Evolutionary conservation across 2,797 vertebrate species (phyloP).

Genomic region (Oryzias sinensis): DNA sequence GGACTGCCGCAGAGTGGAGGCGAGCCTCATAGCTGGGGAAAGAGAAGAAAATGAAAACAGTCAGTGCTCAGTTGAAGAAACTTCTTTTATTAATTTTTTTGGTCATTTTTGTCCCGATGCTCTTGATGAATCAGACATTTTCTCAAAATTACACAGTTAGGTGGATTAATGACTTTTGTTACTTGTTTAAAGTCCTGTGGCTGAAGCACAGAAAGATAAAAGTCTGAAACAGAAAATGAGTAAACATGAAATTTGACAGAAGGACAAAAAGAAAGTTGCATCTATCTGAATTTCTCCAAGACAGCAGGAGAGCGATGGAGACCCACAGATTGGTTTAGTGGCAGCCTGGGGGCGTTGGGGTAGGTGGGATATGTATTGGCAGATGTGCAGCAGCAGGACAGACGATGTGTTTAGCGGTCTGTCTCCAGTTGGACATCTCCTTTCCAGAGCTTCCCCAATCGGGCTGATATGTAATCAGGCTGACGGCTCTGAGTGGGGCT

Average conservation of each 20-base stretch:
- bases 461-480: slow-evolving; percentile 74
- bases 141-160: slow-evolving; percentile 1
- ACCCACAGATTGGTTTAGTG: slow-evolving; percentile 44
- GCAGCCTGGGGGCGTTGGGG: slow-evolving; percentile 32
- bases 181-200: not conserved
- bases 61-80: slow-evolving; percentile 47
- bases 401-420: slow-evolving; percentile 62
- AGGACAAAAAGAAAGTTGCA: slow-evolving; percentile 1
- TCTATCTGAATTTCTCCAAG: slow-evolving; percentile 18
- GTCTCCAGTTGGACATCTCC: slow-evolving; percentile 68
- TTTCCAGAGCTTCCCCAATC: slow-evolving; percentile 48
- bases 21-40: slow-evolving; percentile 61
- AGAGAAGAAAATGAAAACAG: slow-evolving; percentile 34
- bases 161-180: slow-evolving; percentile 27
- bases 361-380: slow-evolving; percentile 56
- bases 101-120: slow-evolving; percentile 1
- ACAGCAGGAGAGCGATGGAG: slow-evolving; percentile 33
- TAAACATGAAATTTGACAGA: not conserved
- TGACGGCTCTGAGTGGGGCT: slow-evolving; percentile 68
- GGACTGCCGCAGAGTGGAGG: slow-evolving; percentile 58
- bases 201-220: not conserved
- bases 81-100: slow-evolving; percentile 26
- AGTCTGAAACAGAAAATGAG: not conserved
- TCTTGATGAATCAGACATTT: slow-evolving; percentile 21
- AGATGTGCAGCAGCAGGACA: slow-evolving; percentile 64